Base-by-base conservation (phyloP, 2,797 vertebrate genomes). In the Takifugu ocellatus region DNA sequence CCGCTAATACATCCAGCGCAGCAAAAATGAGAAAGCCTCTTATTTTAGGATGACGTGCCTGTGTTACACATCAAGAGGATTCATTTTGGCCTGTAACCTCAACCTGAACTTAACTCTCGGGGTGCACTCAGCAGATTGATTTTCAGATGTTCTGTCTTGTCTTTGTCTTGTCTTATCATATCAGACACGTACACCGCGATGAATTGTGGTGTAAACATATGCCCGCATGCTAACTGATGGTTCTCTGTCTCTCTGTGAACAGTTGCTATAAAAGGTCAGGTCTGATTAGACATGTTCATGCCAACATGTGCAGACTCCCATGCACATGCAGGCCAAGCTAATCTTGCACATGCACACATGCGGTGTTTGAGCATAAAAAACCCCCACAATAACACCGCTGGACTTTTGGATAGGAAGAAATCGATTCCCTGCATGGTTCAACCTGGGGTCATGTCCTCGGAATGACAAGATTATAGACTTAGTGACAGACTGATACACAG, bases 351-450 rank as follows among this genome's bases (percentile, higher is more conserved):
- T 25, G 10, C 21, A 14, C 12, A 21, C 7, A 11, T 25, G 25
- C 21, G 12, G 47, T 48, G n/a, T 24, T 33, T 33, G 31, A 33
- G 31, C 31, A 33, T 9, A 33, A 33, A 33, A 33, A 9, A 33
- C 8, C 5, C 6, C 6, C 17, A 17, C 5, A n/a, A 8, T 5
- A 17, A 45, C 2, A 17, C 16, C n/a, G 8, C 44, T 46, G 26
- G 72, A 77, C 70, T 68, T 76, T 68, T 53, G 59, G 48, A 72
- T 66, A 6, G 25, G 7, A 26, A 27, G 43, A 72, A 79, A 77
- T 83, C 73, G 60, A 71, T 79, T n/a, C 0, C 12, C 31, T 6
- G 49, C 53, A 61, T n/a, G 10, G 65, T 66, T 75, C 60, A 74
- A 12, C 53, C 10, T 31, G 10, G 39, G 70, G 63, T 61, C 62